A percentile compares a stretch with the other conserved stretches of the same genome.
These are phyloP conservation scores for Hybognathus amarus DNA, from an alignment of 2,797 vertebrate genomes.

Conservation along the genomic window DNA sequence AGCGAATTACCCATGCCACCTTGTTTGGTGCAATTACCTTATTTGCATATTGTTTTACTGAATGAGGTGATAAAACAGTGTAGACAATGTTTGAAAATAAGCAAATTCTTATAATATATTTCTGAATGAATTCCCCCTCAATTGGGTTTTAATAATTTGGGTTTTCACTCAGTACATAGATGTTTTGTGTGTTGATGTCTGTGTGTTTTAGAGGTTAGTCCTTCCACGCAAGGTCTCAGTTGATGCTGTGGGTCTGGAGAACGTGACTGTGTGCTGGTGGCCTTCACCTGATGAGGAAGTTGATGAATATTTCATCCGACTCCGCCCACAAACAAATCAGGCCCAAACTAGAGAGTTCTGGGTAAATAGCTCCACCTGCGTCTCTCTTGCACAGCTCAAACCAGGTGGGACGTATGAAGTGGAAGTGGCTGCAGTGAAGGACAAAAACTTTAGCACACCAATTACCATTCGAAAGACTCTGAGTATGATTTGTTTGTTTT, in stretches of 20 bases:
- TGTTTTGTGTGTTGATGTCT: constrained; percentile 14
- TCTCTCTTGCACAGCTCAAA: constrained; percentile 74
- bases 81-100: neutral
- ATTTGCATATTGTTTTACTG: neutral
- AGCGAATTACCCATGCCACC: neutral
- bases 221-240: constrained; percentile 73
- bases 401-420: constrained; percentile 84
- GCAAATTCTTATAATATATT: too few relatives aligned
- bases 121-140: neutral
- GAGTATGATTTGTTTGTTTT: constrained; percentile 68
- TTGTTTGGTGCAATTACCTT: neutral
- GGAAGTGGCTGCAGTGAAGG: constrained; percentile 76
- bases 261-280: constrained; percentile 80
- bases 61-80: neutral
- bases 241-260: constrained; percentile 70
- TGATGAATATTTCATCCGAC: constrained; percentile 75
- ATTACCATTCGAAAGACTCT: constrained; percentile 77
- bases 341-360: constrained; percentile 61
- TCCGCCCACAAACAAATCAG: constrained; percentile 59
- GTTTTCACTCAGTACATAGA: neutral
- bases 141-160: neutral
- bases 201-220: constrained; percentile 75
- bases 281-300: constrained; percentile 62
- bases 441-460: constrained; percentile 77
- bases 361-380: constrained; percentile 71